These are phyloP conservation scores for Theristicus caerulescens DNA, from an alignment of 2,113 vertebrate species.

Conservation along the genomic window DNA sequence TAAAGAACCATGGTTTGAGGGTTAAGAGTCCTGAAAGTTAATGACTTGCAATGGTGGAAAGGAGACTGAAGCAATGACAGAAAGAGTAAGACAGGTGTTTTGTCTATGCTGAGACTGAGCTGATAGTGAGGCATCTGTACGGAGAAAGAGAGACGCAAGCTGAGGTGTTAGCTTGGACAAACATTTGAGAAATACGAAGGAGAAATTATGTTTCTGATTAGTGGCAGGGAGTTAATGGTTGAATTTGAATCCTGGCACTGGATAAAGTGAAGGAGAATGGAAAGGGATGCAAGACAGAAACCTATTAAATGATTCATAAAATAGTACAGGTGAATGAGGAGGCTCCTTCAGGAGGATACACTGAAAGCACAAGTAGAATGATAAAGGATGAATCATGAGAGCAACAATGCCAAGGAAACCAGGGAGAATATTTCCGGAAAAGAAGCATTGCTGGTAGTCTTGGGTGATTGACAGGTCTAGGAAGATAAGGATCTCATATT, in stretches of 20 bases:
- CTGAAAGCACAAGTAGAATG: background rate
- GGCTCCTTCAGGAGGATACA: background rate
- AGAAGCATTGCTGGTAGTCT: background rate
- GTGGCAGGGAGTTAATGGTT: background rate
- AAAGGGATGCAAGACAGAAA: background rate
- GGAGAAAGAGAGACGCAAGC: fast-evolving
- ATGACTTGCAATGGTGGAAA: background rate
- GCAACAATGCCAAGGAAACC: background rate
- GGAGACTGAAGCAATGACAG: background rate
- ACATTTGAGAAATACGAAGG: background rate
- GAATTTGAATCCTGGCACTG: background rate
- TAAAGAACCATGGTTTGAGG: background rate
- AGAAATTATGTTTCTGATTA: background rate
- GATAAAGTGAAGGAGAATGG: background rate
- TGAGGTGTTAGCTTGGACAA: background rate
- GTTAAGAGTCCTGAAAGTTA: background rate
- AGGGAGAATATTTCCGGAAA: background rate
- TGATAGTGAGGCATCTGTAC: background rate
- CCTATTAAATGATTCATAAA: background rate
- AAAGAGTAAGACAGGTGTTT: background rate
- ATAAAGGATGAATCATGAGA: background rate
- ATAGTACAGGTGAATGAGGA: background rate
- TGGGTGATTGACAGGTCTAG: background rate
- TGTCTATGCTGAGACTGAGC: background rate
- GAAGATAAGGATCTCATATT: background rate